Base-by-base conservation (phyloP, 2,888 invertebrate genomes). In the Aradus depressus region DNA sequence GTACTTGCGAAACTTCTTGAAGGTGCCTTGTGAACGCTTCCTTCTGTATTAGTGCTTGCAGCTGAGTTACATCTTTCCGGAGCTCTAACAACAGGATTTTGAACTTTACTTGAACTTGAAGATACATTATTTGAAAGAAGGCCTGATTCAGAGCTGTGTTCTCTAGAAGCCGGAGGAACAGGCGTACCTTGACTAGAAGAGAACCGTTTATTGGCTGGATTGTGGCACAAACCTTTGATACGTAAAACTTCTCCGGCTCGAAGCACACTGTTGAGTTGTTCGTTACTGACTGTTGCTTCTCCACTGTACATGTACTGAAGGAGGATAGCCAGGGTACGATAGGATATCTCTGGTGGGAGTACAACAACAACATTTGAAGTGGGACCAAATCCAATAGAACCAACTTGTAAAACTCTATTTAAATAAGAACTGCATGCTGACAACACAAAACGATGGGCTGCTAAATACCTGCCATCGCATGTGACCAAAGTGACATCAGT, bases 301-400 rank as follows among this genome's bases (percentile, higher is more conserved):
- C 80, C 80, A 67, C 80, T 81, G 69, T 88, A 88, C 85, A 88
- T 88, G 66, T 88, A 88, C 63, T 88, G 84, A 35, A 88, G 80
- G 16, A 88, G 72, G 56, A 84, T 83, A 66, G 84, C 84, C 60
- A 88, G 72, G 6, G 86, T 85, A 58, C 82, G 80, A 56, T 82
- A 81, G 31, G 80, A 82, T 57, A 88, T 81, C 64, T 87, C 87
- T 3, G 86, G 80, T 12, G 88, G 88, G 58, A 88, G 72, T 26
- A 88, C 81, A 43, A 85, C 77, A 59, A 83, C 60, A n/a, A 62
- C 32, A 54, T 58, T 58, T 3, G 55, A 34, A 26, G 42, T 49
- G 2, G 56, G 53, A 14, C 50, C 51, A n/a, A 41, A 38, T 14
- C 42, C 23, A 18, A 50, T 47, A 26, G 47, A 76, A 6, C 81